phyloP scores from a whole-genome alignment of 1,140 invertebrate species.

The Cecropterus lyciades region DNA sequence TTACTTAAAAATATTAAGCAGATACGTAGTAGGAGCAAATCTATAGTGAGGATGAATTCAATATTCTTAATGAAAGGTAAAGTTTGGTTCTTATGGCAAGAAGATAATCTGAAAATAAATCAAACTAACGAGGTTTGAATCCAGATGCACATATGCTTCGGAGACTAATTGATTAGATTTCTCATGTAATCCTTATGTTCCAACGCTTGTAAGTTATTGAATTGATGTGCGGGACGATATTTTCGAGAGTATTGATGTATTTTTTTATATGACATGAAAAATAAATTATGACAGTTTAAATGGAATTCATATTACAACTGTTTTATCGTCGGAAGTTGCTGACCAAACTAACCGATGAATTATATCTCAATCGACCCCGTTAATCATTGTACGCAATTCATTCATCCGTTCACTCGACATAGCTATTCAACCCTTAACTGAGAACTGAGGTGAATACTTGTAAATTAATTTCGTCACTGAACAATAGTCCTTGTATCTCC shows the following conservation, averaged over 20 bases:
- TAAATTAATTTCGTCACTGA: constrained; percentile 20
- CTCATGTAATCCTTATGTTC: neutral
- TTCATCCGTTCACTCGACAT: neutral
- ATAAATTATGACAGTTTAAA: no score
- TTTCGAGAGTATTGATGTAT: no score
- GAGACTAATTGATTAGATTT: neutral
- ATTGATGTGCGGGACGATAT: no score
- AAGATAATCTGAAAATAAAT: constrained; percentile 8
- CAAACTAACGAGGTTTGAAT: constrained; percentile 7
- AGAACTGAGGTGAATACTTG: constrained; percentile 9
- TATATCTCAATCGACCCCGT: neutral
- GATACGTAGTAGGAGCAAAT: no score
- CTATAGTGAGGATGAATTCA: no score
- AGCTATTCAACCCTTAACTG: constrained; percentile 12
- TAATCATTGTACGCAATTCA: neutral
- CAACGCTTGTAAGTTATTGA: no score
- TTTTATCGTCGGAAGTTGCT: neutral
- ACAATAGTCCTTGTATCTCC: constrained; percentile 12
- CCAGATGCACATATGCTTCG: neutral
- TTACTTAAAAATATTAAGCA: no score
- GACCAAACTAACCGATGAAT: neutral
- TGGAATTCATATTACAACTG: no score
- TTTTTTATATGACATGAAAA: no score
- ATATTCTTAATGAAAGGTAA: neutral
- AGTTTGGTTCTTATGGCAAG: neutral